Conservation (phyloP, 2,113 vertebrate species). For the Salvelinus namaycush region DNA sequence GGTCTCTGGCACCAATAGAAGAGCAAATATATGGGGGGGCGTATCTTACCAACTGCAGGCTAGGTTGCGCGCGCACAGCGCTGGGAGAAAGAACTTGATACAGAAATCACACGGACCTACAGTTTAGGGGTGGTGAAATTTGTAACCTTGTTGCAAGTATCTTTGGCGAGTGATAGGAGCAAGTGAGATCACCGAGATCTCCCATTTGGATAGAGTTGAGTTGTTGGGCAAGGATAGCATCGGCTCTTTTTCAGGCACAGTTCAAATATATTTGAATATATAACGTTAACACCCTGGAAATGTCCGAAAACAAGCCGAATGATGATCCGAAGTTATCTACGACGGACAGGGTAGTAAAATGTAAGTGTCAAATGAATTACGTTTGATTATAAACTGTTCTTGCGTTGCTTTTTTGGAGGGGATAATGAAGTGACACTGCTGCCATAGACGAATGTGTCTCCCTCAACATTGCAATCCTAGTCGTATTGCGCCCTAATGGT, state of each 20-base stretch:
- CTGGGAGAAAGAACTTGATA: slow-evolving; percentile 58
- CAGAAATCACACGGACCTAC: slow-evolving; percentile 73
- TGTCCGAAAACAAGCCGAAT: slow-evolving; percentile 95
- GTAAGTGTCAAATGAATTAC: slow-evolving; percentile 74
- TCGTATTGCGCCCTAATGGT: slow-evolving; percentile 5
- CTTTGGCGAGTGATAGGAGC: slow-evolving; percentile 73
- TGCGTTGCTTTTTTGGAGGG: neutral
- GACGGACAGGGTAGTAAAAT: slow-evolving; percentile 95
- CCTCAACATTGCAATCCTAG: neutral
- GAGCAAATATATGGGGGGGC: slow-evolving; percentile 26
- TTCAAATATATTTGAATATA: slow-evolving; percentile 61
- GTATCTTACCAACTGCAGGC: slow-evolving; percentile 44
- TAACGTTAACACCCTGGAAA: slow-evolving; percentile 78
- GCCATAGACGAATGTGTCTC: neutral
- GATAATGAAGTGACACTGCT: neutral
- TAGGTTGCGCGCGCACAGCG: slow-evolving; percentile 59
- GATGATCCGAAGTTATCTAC: slow-evolving; percentile 97
- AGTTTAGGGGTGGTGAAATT: slow-evolving; percentile 62
- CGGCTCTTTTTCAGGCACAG: slow-evolving; percentile 62
- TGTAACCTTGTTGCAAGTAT: slow-evolving; percentile 76
- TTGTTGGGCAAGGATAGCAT: slow-evolving; percentile 67
- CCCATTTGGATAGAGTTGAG: slow-evolving; percentile 65
- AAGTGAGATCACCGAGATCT: slow-evolving; percentile 70
- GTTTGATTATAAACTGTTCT: neutral
- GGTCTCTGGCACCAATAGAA: slow-evolving; percentile 57